Percentiles rank a stretch among this genome's conserved stretches.
phyloP scores from a whole-genome alignment of 2,888 invertebrate genomes.

The Microplitis deprimator region DNA sequence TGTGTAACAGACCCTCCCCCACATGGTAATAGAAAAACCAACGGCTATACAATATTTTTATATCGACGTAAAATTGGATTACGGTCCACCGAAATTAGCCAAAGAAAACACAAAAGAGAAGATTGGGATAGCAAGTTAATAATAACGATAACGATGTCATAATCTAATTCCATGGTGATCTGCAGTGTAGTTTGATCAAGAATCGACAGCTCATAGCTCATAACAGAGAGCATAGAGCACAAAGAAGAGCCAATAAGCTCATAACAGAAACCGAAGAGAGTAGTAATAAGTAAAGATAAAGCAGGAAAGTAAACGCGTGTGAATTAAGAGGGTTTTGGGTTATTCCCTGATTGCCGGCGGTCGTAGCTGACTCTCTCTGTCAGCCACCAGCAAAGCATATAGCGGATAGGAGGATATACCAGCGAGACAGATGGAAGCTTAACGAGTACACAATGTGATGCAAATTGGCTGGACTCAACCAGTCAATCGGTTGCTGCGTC shows the following conservation, averaged over 20 bases:
- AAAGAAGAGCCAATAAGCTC: neutral
- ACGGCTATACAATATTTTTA: no score
- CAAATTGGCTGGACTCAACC: constrained; percentile 66
- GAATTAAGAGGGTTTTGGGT: constrained; percentile 4
- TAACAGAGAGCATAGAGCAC: neutral
- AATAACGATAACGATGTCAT: neutral
- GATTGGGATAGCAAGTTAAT: neutral
- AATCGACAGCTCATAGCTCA: neutral
- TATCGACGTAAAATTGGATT: no score
- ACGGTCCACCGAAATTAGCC: neutral
- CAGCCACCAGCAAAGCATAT: constrained; percentile 2
- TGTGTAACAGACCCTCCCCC: no score
- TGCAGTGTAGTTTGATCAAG: neutral
- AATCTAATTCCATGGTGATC: neutral
- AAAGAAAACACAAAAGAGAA: neutral
- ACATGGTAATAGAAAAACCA: no score
- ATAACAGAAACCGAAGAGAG: neutral
- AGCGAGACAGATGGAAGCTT: constrained; percentile 66
- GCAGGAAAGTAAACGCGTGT: constrained; percentile 9
- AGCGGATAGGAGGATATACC: constrained; percentile 37
- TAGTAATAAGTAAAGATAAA: neutral
- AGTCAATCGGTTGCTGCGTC: constrained; percentile 54
- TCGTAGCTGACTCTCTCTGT: constrained; percentile 17
- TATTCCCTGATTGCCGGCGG: constrained; percentile 36
- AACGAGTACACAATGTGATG: constrained; percentile 70